A percentile compares a stretch with the other conserved stretches of the same genome.
These are phyloP conservation scores for Sturmia bella DNA, from an alignment of 2,888 invertebrate genomes.

Conservation along the genomic window DNA sequence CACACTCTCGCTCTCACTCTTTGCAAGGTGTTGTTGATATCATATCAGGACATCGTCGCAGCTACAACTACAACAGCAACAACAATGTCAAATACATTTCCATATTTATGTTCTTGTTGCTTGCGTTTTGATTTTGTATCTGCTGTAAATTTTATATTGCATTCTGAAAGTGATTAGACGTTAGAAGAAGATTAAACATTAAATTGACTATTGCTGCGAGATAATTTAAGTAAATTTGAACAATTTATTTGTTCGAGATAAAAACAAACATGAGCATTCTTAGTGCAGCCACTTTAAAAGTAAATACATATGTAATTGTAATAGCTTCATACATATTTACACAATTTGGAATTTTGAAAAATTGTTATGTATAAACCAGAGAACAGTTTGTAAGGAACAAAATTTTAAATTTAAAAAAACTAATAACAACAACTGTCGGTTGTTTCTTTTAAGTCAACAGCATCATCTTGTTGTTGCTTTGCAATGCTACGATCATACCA, in stretches of 20 bases:
- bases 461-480: too few relatives aligned
- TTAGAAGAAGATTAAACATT: constrained; percentile 35
- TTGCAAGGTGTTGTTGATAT: constrained; percentile 50
- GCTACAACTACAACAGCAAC: constrained; percentile 14
- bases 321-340: too few relatives aligned
- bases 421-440: too few relatives aligned
- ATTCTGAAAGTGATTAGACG: constrained; percentile 54
- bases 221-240: constrained; percentile 18
- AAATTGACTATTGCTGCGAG: constrained; percentile 6
- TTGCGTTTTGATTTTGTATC: constrained; percentile 29
- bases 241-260: constrained; percentile 15
- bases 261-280: background rate
- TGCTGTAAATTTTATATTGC: constrained; percentile 38
- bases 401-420: too few relatives aligned
- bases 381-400: too few relatives aligned
- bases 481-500: too few relatives aligned
- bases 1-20: constrained; percentile 12
- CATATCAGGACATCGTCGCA: constrained; percentile 57
- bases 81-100: constrained; percentile 39
- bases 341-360: background rate
- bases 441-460: too few relatives aligned
- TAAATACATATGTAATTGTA: background rate
- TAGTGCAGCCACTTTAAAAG: background rate
- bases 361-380: too few relatives aligned
- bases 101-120: constrained; percentile 2